These are phyloP conservation scores for Microctonus aethiopoides DNA, from an alignment of 2,888 invertebrate species.

Conservation along the genomic window DNA sequence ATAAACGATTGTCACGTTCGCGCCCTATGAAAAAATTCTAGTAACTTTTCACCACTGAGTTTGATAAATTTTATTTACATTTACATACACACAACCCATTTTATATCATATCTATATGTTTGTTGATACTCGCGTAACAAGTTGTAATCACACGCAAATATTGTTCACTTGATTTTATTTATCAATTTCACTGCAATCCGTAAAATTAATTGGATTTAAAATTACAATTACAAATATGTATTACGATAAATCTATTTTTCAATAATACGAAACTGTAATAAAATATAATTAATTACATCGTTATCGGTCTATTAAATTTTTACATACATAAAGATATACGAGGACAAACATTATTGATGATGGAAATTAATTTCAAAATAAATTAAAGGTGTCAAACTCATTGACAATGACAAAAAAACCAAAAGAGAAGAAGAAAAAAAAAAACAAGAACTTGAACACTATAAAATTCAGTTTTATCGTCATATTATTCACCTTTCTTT, in stretches of 20 bases:
- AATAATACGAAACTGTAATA: not conserved
- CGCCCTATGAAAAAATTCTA: not conserved
- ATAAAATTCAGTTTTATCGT: not conserved
- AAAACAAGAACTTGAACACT: not conserved
- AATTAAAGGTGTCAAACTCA: not conserved
- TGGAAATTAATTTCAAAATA: not conserved
- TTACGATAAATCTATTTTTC: not conserved
- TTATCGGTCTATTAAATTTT: no score
- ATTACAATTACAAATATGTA: not conserved
- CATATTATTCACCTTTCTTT: not conserved
- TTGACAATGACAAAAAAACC: not conserved
- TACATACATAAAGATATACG: no score
- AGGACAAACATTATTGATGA: no score
- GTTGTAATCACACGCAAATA: not conserved
- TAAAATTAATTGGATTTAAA: not conserved
- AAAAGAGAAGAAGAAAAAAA: not conserved
- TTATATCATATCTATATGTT: not conserved
- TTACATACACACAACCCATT: not conserved
- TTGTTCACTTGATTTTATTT: not conserved
- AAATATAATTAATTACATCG: no score
- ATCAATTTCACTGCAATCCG: not conserved
- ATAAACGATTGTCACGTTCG: no score
- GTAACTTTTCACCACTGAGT: not conserved
- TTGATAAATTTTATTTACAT: no score
- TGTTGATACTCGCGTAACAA: not conserved